Base-by-base conservation (phyloP, 1,140 invertebrate genomes). In the Leptinotarsa undecemlineata region DNA sequence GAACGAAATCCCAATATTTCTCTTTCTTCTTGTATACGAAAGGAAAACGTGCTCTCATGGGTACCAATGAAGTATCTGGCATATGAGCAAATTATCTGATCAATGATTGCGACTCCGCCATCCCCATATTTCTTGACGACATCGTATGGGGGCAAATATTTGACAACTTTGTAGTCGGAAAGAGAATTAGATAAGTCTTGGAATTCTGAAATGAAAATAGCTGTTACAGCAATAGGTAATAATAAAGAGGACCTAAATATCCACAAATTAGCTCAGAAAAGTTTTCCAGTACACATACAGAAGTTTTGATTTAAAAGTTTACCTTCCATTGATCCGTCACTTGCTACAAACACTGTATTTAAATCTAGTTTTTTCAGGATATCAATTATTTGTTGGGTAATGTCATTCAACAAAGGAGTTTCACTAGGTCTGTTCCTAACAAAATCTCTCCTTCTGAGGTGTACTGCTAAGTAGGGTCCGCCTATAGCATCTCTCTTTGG, bases 21-120 rank as follows among this genome's bases (percentile, higher is more conserved):
- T 63, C 98, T 89, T 84, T 99, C 97, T 85, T 99, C 98, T 88
- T 98, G 96, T 77, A 99, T 99, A 69, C 97, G 89, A 84, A 95
- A 98, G 15, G 96, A 94, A 86, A 98, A 99, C 26, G 98, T 99
- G 76, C 97, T 99, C 82, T 96, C 95, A 83, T 93, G 89, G 1
- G 95, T 96, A 42, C 98, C 97, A 77, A 98, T 91, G 84, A 98
- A 97, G 87, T 92, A 91, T 82, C 91, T 90, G 5, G 95, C 92
- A 86, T 94, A 90, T 0, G 96, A 92, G 87, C 95, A 97, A 77
- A 99, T 94, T 80, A 98, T 95, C 88, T 99, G 98, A 85, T 99
- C 97, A 72, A 99, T 92, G 76, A 99, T 97, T 2, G 97, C 96
- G 57, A 96, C 85, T 17, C 94, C 95, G 20, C 97, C 98, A 86